Evolutionary conservation across 2,888 invertebrate genomes (phyloP), one percentile per base, ranked within the genome.

Genomic region (Sinohyriopsis cumingii): DNA sequence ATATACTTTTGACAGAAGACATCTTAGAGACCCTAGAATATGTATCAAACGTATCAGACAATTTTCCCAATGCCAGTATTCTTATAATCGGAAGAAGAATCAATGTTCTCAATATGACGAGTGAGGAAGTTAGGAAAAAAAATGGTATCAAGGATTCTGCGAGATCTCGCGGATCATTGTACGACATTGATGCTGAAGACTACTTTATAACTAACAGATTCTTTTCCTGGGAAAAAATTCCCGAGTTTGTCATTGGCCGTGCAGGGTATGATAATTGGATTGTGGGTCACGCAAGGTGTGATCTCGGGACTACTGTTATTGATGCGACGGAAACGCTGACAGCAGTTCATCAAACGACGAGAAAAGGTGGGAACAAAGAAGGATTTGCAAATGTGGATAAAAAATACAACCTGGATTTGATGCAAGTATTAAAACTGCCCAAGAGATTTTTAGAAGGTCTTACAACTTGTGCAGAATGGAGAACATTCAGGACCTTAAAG

Each of bases 231-330:
- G 56, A 69, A 59, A 53, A 65, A 3, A 76, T 77, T 28, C 59
- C 70, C 19, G 73, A 75, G 7, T 69, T 79, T 20, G 79, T 79
- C 20, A 71, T 79, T 59, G 79, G 79, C 54, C 70, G 77, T 9
- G 77, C 77, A 6, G 79, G 72, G 5, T 79, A 77, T 60, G 80
- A 80, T 63, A 80, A 80, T 67, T 80, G 78, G 76, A 67, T 80
- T 24, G 74, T 78, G 28, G 71, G 65, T 5, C 75, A 77, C 55
- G 78, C 80, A 45, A 65, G 80, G 56, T 77, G 77, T 66, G 28
- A 59, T 12, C 65, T 73, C 3, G 74, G 78, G 54, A 66, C 75
- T 5, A 75, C 68, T 24, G 80, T 80, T 3, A 69, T 80, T 59
- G 80, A 80, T 59, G 75, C 76, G 5, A 72, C 80, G 3, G 67